Evolutionary conservation across 2,888 invertebrate species (phyloP), one percentile per base, ranked within the genome.

Genomic region (Euspilapteryx auroguttella): DNA sequence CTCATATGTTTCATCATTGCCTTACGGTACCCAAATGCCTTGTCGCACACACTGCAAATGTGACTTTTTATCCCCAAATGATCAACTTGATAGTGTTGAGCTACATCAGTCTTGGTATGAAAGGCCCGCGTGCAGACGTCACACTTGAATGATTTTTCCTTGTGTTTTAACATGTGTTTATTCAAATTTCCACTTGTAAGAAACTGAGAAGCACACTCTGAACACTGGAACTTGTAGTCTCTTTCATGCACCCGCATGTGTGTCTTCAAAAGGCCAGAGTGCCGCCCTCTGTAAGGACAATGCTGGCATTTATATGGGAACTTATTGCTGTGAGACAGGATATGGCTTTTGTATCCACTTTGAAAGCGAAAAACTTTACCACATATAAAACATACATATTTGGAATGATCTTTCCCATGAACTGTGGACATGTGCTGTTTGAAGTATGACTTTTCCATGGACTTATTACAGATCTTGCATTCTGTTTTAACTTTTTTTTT

Each of bases 1-100:
- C 62, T 31, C 34, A 62, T 57, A 41, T 64, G 65, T 27, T 58
- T 50, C 61, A 59, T 58, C 3, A 63, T 32, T 8, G 55, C 53
- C 37, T 56, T 63, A 21, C 47, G 53, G 7, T 52, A 55, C 1
- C 55, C 52, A 49, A 58, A 64, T 26, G 56, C 59, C 34, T 55
- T 63, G 0, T 49, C 54, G 42, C 65, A 65, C 7, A 54, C 21
- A 22, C 34, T 41, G 29, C 65, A 65, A 7, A 35, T 35, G 38
- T 48, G 57, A 28, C 61, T 55, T 29, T 55, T 61, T 1, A 58
- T 39, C 1, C 63, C 63, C 14, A 39, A 44, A 41, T 64, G 64
- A 38, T 63, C 58, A 17, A 47, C 41, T 33, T 49, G 55, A 28
- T 50, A 45, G 52, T 65, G 65, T 7, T 44, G 29, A 27, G 55